Base-by-base conservation (phyloP, 2,888 invertebrate genomes). In the Diarsia dahlii region DNA sequence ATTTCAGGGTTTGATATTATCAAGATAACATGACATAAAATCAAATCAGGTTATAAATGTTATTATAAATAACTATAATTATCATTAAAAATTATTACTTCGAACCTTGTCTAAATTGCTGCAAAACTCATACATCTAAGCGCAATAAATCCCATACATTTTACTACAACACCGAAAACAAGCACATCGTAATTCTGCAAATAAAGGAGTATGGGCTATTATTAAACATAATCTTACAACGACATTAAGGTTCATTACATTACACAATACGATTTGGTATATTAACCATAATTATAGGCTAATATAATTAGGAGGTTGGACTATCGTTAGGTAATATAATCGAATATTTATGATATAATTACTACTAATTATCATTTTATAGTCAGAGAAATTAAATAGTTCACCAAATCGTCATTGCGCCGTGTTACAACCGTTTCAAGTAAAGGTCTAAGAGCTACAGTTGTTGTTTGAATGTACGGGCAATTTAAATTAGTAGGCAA, bases 161-260 rank as follows among this genome's bases (percentile, higher is more conserved):
- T 52, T n/a, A 82, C 15, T 54, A 0, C 46, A 64, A 70, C 66
- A 28, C 28, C 23, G n/a, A 68, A 64, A 72, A 58, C 8, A 23
- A 71, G 13, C 23, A 60, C 18, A 69, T 39, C 52, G 52, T 34
- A 74, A 63, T 28, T 52, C 2, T 28, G 45, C 23, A 39, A 50
- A 2, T 20, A 54, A 18, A 39, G 46, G 18, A 34, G 50, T 50
- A 50, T 54, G 65, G 73, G 23, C 23, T 58, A 52, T 56, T 20
- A 58, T 56, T 23, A 58, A 2, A 46, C 20, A 65, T 28, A 34
- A 8, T 73, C 58, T 80, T 52, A 23, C 4, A 20, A n/a, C 23
- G 8, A 62, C 9, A 63, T 34, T 6, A 6, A 45, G 62, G 6
- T 39, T 63, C 20, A n/a, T 63, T 39, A 62, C 9, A 12, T n/a